Base-by-base conservation (phyloP, 2,797 vertebrate genomes). In the Erithacus rubecula region DNA sequence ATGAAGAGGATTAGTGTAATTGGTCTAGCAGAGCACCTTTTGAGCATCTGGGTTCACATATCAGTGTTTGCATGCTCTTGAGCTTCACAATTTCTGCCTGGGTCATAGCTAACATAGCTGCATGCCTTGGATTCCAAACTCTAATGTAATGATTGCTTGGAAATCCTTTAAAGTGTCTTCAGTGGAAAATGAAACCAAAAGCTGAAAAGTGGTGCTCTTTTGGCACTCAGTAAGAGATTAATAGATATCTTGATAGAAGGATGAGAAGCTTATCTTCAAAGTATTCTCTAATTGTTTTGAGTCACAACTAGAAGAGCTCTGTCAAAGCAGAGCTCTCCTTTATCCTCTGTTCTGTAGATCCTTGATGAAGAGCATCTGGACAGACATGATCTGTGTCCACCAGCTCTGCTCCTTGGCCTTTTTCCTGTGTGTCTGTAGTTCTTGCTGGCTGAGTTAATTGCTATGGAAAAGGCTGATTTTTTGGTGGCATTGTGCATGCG, bases 81-180 rank as follows among this genome's bases (percentile, higher is more conserved):
- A 72, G 36, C 41, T 74, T 93, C 5, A 11, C 29, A 51, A 0
- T 46, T 80, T 83, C 74, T 62, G 37, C 6, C 10, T 19, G 47
- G 24, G 27, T 58, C 14, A 3, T 52, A 26, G 58, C 16, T 75
- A 29, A 12, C 5, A 3, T 5, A 34, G 13, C 37, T 52, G 58
- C 0, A 4, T 0, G 5, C 36, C 6, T 68, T 72, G 51, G 30
- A 15, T 62, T 65, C 34, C 12, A 4, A 7, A 65, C 30, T 37
- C 18, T 53, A 20, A 20, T 9, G 32, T 27, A n/a, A 13, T 11
- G 13, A 19, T 36, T 2, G 1, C 22, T 59, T 74, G 55, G 21
- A 85, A 36, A n/a, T 69, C 24, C 30, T 36, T 24, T 12, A 12
- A 29, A 29, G 11, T 2, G 1, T 19, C 32, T 65, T 55, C 53